These are phyloP conservation scores for Globicephala melas DNA, from an alignment of 2,113 vertebrate species.

Conservation along the genomic window DNA sequence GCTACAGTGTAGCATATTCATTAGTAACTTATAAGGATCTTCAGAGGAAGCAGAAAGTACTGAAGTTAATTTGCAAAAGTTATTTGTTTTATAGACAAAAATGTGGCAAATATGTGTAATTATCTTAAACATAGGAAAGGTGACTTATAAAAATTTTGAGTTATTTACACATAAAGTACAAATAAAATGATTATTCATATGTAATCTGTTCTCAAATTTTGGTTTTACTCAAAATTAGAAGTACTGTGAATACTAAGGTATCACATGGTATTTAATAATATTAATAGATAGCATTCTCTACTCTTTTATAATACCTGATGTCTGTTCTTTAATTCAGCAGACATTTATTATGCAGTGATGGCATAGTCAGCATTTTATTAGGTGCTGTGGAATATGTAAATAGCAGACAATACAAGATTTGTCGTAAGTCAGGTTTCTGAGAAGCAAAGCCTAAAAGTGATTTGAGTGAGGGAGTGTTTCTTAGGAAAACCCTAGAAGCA, in stretches of 20 bases:
- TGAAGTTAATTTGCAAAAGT: conserved; percentile 2
- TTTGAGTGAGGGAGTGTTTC: neutral
- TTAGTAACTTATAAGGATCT: conserved; percentile 17
- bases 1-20: conserved; percentile 13
- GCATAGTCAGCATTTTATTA: neutral
- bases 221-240: neutral
- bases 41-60: neutral
- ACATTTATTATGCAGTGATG: neutral
- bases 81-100: conserved; percentile 10
- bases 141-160: neutral
- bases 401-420: neutral
- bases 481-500: neutral
- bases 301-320: neutral
- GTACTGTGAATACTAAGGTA: neutral
- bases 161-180: neutral
- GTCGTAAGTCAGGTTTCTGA: neutral
- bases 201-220: neutral
- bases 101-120: neutral
- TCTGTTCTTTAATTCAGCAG: neutral
- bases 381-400: neutral
- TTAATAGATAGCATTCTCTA: neutral
- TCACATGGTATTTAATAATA: neutral
- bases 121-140: neutral
- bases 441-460: neutral
- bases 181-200: neutral